These are phyloP conservation scores for Callitettix versicolor DNA, from an alignment of 1,140 invertebrate species.

Conservation along the genomic window DNA sequence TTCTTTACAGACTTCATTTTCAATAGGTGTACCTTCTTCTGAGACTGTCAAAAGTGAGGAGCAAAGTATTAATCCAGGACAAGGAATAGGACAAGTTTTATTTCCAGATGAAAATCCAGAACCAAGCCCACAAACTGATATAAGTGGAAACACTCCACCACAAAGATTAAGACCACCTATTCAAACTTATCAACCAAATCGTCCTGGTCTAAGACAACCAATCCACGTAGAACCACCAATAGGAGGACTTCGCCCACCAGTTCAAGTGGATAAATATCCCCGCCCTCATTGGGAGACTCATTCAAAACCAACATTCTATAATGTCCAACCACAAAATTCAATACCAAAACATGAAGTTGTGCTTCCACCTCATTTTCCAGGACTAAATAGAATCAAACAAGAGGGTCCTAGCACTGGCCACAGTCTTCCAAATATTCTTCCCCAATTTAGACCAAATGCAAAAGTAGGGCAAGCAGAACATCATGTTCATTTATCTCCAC, in stretches of 20 bases:
- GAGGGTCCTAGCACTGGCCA: conserved; percentile 12
- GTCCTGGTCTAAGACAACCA: conserved; percentile 6
- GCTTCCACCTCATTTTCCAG: conserved; percentile 11
- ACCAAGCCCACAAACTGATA: conserved; percentile 1
- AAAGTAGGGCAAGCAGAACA: conserved; percentile 43
- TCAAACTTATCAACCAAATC: conserved; percentile 4
- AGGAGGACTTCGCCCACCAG: neutral
- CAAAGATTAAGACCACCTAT: neutral
- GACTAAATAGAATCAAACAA: conserved; percentile 20
- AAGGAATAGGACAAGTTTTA: conserved; percentile 25
- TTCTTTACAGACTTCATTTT: conserved; percentile 28
- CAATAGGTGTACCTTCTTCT: conserved; percentile 22
- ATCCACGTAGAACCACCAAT: conserved; percentile 3
- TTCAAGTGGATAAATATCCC: conserved; percentile 19
- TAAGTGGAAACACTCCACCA: conserved; percentile 1
- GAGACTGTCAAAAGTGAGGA: conserved; percentile 14
- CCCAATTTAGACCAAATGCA: conserved; percentile 56
- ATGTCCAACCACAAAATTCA: conserved; percentile 11
- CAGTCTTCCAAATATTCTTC: conserved; percentile 53
- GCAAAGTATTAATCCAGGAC: conserved; percentile 13
- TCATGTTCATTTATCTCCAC: conserved; percentile 14
- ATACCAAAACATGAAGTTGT: conserved; percentile 11
- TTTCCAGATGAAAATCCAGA: conserved; percentile 19
- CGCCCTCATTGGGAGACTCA: conserved; percentile 25
- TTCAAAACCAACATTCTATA: conserved; percentile 14